Percentiles rank a stretch among this genome's conserved stretches.
Conservation (phyloP, 23 tunicate genomes). For the Ascidia mentula region DNA sequence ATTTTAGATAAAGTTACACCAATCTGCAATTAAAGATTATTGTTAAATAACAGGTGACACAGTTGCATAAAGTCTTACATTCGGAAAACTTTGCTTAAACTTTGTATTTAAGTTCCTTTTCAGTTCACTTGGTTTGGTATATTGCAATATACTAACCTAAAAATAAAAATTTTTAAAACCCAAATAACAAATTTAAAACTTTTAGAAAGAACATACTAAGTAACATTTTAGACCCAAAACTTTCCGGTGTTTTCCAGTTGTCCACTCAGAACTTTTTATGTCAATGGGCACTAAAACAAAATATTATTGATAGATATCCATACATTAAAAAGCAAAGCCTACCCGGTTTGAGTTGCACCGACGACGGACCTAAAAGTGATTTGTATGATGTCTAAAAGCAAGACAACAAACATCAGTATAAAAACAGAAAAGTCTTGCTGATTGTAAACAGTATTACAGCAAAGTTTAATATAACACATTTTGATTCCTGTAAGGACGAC, state of each 20-base stretch:
- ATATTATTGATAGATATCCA: neutral
- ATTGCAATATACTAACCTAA: constrained; percentile 71
- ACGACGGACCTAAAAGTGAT: neutral
- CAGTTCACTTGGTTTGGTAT: constrained; percentile 78
- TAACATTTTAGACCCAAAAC: constrained; percentile 67
- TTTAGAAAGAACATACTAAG: constrained; percentile 27
- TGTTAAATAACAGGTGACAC: too few relatives aligned
- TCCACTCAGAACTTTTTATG: constrained; percentile 75
- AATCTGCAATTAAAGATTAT: constrained; percentile 28
- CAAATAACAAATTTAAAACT: neutral
- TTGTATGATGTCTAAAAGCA: constrained; percentile 1
- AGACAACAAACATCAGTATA: neutral
- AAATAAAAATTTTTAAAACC: constrained; percentile 1
- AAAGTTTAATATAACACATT: too few relatives aligned
- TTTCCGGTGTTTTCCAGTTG: constrained; percentile 74
- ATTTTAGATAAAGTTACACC: constrained; percentile 70
- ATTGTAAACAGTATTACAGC: too few relatives aligned
- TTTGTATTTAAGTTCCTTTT: constrained; percentile 64
- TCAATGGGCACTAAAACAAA: constrained; percentile 15
- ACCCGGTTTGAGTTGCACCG: neutral
- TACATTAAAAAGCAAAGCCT: neutral
- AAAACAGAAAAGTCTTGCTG: too few relatives aligned
- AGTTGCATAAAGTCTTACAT: constrained; percentile 46
- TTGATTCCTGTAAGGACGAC: too few relatives aligned
- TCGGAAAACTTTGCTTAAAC: constrained; percentile 60